These are phyloP conservation scores for Bolinopsis microptera DNA, from an alignment of 37 sponge, comb jelly and placozoan genomes.

Conservation along the genomic window DNA sequence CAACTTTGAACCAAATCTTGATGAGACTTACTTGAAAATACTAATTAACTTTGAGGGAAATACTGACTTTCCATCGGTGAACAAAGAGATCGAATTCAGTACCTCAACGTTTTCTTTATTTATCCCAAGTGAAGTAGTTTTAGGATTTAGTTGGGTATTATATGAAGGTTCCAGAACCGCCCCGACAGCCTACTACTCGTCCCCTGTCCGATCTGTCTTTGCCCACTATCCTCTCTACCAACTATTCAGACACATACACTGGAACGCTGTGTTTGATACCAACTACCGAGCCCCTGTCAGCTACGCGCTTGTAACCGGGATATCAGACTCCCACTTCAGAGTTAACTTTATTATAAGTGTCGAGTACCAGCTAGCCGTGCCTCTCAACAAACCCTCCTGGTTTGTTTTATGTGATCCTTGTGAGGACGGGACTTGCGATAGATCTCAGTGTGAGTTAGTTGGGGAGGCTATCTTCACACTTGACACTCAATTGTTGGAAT, in stretches of 20 bases:
- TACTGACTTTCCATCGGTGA: neutral
- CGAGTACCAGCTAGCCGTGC: slow-evolving; percentile 29
- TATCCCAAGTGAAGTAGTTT: neutral
- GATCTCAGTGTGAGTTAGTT: neutral
- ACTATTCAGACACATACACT: neutral
- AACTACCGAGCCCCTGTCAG: neutral
- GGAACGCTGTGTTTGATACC: neutral
- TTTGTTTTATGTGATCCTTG: neutral
- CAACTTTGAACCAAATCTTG: neutral
- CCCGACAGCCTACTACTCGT: neutral
- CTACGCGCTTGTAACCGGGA: neutral
- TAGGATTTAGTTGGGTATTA: neutral
- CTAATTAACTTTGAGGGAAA: neutral
- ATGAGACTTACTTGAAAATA: neutral
- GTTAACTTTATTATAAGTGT: neutral
- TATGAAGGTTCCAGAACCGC: neutral
- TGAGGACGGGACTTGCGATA: neutral
- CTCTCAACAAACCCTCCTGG: neutral
- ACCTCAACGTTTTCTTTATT: neutral
- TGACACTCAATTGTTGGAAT: neutral
- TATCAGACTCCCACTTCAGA: slow-evolving; percentile 22
- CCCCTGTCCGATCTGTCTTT: neutral
- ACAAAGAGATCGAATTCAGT: neutral
- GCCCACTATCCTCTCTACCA: slow-evolving; percentile 16
- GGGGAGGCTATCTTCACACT: neutral